A percentile compares a stretch with the other conserved stretches of the same genome.
Evolutionary conservation across 2,113 vertebrate species (phyloP).

Genomic region (Acrocephalus arundinaceus): DNA sequence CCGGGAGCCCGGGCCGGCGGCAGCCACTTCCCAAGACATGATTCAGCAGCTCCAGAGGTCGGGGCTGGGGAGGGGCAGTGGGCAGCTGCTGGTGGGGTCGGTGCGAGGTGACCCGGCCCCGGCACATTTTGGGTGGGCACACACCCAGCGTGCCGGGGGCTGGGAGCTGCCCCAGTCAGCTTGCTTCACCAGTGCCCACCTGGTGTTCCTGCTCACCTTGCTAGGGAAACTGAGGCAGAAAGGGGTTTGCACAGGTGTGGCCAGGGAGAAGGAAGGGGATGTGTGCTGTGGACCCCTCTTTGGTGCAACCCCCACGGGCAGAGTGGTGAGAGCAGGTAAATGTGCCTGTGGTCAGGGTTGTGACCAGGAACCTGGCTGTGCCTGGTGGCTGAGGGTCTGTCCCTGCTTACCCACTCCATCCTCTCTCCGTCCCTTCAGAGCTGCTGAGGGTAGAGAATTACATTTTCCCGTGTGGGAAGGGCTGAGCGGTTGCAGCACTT

Average conservation of each 20-base stretch:
- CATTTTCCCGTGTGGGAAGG: background rate
- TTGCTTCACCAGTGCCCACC: rapidly evolving
- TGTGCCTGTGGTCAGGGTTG: rapidly evolving
- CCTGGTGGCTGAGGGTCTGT: background rate
- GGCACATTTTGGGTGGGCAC: rapidly evolving
- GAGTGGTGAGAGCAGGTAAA: background rate
- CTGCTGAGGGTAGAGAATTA: background rate
- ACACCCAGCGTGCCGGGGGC: rapidly evolving
- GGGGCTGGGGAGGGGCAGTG: background rate
- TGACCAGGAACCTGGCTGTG: rapidly evolving
- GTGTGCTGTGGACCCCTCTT: rapidly evolving
- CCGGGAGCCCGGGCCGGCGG: background rate
- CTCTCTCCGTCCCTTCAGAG: background rate
- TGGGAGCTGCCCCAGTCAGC: background rate
- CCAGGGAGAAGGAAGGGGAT: background rate
- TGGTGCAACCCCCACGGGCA: rapidly evolving
- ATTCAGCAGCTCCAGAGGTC: conserved; percentile 46
- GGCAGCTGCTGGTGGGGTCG: rapidly evolving
- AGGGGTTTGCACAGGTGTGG: background rate
- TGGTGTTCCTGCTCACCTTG: background rate
- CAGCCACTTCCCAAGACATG: background rate
- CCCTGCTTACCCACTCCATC: background rate
- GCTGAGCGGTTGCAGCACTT: background rate
- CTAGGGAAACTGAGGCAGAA: conserved; percentile 20
- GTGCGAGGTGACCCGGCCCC: background rate